phyloP scores from a whole-genome alignment of 1,140 invertebrate genomes.

The Aphaenogaster floridana region DNA sequence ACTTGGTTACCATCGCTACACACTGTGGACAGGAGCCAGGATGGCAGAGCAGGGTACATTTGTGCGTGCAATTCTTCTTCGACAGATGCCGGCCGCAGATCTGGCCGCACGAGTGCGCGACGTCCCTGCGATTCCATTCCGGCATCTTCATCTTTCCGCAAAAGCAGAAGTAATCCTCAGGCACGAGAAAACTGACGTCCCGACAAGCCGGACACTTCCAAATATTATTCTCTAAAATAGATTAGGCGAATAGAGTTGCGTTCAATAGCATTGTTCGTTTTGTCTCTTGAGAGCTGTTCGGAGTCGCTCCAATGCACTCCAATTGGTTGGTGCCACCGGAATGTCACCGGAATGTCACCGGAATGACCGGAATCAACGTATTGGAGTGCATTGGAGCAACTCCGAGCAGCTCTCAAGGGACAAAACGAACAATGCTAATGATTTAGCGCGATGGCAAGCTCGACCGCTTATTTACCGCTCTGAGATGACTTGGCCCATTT shows the following conservation, averaged over 20 bases:
- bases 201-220: constrained; percentile 98
- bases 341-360: no score
- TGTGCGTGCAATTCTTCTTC: constrained; percentile 91
- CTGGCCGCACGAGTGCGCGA: constrained; percentile 96
- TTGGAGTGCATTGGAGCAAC: no score
- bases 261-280: no score
- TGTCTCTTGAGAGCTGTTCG: no score
- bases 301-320: no score
- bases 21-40: constrained; percentile 94
- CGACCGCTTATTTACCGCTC: constrained; percentile 86
- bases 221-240: constrained; percentile 88
- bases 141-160: constrained; percentile 93
- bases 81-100: constrained; percentile 91
- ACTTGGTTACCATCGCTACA: constrained; percentile 87
- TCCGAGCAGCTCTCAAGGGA: no score
- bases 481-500: constrained; percentile 96
- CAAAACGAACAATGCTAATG: no score
- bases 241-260: background rate
- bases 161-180: constrained; percentile 93
- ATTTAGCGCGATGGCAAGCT: background rate
- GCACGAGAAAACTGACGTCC: constrained; percentile 90
- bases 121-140: constrained; percentile 91
- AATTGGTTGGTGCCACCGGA: no score
- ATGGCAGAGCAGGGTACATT: constrained; percentile 96
- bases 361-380: no score